Evolutionary conservation across 2,113 vertebrate genomes (phyloP).

Genomic region (Corydoras sp.): DNA sequence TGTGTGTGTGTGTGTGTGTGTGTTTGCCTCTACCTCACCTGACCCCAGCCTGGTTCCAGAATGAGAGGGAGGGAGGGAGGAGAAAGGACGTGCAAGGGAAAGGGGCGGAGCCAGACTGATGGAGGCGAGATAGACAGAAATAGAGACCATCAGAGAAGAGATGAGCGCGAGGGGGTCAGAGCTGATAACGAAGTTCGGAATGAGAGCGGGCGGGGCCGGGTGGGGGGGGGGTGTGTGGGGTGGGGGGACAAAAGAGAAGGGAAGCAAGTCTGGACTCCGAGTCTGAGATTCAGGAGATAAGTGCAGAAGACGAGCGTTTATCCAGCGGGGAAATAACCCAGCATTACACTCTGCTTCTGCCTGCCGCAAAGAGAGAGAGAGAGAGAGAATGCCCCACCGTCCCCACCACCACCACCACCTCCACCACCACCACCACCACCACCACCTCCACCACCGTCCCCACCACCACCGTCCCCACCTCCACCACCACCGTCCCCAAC

Average conservation of each 20-base stretch:
- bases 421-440: too few species aligned
- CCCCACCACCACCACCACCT: too few species aligned
- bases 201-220: background rate
- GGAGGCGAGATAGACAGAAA: conserved; percentile 30
- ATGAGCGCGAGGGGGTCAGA: background rate
- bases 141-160: conserved; percentile 47
- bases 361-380: too few species aligned
- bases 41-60: conserved; percentile 59
- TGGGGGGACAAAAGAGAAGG: conserved; percentile 55
- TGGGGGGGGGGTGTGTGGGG: too few species aligned
- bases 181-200: conserved; percentile 47
- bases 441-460: too few species aligned
- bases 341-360: conserved; percentile 51
- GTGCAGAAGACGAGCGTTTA: conserved; percentile 47
- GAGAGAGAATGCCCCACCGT: too few species aligned
- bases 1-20: conserved; percentile 30
- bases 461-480: too few species aligned
- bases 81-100: conserved; percentile 3
- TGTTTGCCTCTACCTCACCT: conserved; percentile 50
- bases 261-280: conserved; percentile 26
- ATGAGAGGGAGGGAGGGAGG: conserved; percentile 4
- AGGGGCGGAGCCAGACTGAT: conserved; percentile 44
- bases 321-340: conserved; percentile 51
- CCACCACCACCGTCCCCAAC: too few species aligned
- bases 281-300: conserved; percentile 44